Percentiles rank a stretch among this genome's conserved stretches.
Evolutionary conservation across 2,888 invertebrate genomes (phyloP).

Genomic region (Synergus laeviventris): DNA sequence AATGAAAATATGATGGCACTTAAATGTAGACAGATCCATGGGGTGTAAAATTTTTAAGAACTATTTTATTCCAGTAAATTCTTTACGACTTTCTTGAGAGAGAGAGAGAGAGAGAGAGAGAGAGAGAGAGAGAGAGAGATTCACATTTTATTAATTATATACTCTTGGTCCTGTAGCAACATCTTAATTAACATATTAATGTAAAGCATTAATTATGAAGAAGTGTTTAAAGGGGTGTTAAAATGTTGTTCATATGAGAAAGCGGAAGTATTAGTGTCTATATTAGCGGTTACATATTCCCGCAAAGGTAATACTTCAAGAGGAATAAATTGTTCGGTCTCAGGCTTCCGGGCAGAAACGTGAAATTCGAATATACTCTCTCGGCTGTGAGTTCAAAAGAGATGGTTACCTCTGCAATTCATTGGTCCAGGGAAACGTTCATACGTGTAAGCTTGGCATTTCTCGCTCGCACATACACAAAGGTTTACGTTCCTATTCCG

Average conservation of each 20-base stretch:
- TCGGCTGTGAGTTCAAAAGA: conserved; percentile 2
- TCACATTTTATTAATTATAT: too few relatives aligned
- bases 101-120: too few relatives aligned
- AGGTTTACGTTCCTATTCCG: conserved; percentile 36
- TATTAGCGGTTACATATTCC: conserved; percentile 11
- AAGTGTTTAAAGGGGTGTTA: conserved; percentile 13
- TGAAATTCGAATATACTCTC: conserved; percentile 20
- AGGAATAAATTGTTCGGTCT: conserved; percentile 28
- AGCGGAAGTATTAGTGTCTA: background rate
- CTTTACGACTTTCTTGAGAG: background rate
- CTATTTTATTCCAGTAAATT: too few relatives aligned
- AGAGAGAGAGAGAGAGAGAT: too few relatives aligned
- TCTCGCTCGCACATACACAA: conserved; percentile 16
- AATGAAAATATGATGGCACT: background rate
- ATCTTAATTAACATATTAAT: background rate
- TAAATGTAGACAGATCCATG: background rate
- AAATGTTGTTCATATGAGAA: conserved; percentile 10
- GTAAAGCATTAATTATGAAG: background rate
- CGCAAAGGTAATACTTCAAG: conserved; percentile 24
- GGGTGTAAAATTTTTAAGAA: too few relatives aligned
- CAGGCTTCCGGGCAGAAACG: conserved; percentile 2
- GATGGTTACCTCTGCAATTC: conserved; percentile 24
- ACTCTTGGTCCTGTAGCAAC: too few relatives aligned
- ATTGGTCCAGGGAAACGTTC: conserved; percentile 29
- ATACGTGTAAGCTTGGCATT: conserved; percentile 8